Evolutionary conservation across 2,113 vertebrate genomes (phyloP).

Genomic region (Calyptomena viridis): DNA sequence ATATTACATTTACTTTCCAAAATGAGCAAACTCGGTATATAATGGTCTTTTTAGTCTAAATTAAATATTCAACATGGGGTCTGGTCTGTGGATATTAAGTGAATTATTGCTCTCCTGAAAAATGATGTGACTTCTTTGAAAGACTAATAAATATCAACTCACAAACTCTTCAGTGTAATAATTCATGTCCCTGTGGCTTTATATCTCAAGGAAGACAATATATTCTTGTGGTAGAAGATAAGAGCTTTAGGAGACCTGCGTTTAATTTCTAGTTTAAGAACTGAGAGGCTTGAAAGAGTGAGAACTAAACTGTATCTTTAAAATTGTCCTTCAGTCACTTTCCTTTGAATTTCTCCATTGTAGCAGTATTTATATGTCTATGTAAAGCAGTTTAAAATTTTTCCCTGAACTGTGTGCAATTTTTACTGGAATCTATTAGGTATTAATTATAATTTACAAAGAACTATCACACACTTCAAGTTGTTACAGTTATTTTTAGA

Average conservation of each 20-base stretch:
- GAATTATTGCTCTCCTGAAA: background rate
- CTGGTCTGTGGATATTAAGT: background rate
- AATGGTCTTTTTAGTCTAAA: background rate
- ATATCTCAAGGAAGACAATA: background rate
- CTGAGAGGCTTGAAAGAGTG: background rate
- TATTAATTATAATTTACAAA: constrained; percentile 14
- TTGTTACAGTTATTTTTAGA: background rate
- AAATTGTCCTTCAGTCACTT: background rate
- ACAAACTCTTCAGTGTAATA: background rate
- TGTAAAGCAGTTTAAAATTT: background rate
- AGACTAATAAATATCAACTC: background rate
- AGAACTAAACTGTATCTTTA: background rate
- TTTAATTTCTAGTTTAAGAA: background rate
- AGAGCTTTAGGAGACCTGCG: background rate
- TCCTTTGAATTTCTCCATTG: background rate
- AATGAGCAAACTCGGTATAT: background rate
- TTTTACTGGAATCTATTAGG: background rate
- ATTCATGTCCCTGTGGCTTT: background rate
- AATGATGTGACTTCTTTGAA: background rate
- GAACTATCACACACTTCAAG: background rate
- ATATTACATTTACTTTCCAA: background rate
- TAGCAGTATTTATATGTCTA: background rate
- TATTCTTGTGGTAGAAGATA: background rate
- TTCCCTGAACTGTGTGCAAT: background rate
- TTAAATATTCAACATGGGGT: background rate